A percentile compares a stretch with the other conserved stretches of the same genome.
Conservation (phyloP, 2,797 vertebrate species). For the Brotula barbata region DNA sequence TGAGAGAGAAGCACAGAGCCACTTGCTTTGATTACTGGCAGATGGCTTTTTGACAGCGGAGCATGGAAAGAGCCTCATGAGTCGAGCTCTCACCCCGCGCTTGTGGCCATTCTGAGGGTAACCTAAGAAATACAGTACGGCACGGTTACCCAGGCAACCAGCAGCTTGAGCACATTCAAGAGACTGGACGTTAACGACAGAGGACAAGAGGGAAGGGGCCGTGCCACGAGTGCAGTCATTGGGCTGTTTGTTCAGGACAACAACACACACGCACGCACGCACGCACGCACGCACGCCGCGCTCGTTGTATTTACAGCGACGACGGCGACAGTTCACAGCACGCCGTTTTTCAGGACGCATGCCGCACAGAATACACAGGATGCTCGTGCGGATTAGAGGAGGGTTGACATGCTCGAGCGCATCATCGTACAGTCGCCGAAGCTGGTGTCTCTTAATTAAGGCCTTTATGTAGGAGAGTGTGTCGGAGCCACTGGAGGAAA, state of each 20-base stretch:
- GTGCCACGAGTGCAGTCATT: slow-evolving; percentile 10
- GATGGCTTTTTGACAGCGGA: slow-evolving; percentile 87
- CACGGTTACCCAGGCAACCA: slow-evolving; percentile 76
- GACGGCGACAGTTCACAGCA: too few relatives aligned
- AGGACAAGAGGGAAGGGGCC: slow-evolving; percentile 17
- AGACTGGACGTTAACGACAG: slow-evolving; percentile 18
- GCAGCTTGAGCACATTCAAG: slow-evolving; percentile 45
- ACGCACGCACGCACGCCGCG: too few relatives aligned
- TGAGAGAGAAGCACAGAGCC: slow-evolving; percentile 53
- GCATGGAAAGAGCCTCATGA: slow-evolving; percentile 92
- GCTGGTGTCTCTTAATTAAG: too few relatives aligned
- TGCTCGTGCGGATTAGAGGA: too few relatives aligned
- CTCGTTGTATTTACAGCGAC: too few relatives aligned
- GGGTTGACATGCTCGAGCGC: too few relatives aligned
- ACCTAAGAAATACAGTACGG: slow-evolving; percentile 89
- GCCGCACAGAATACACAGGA: too few relatives aligned
- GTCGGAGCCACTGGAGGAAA: too few relatives aligned
- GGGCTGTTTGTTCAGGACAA: slow-evolving; percentile 67
- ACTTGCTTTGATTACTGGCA: slow-evolving; percentile 95
- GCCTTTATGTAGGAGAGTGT: too few relatives aligned
- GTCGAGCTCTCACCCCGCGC: slow-evolving; percentile 89
- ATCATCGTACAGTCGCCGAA: too few relatives aligned
- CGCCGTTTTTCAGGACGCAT: too few relatives aligned
- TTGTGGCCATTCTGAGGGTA: slow-evolving; percentile 87
- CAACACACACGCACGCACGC: slow-evolving; percentile 22